Evolutionary conservation across 1,140 invertebrate species (phyloP).

Genomic region (Xylocopa sonorina): DNA sequence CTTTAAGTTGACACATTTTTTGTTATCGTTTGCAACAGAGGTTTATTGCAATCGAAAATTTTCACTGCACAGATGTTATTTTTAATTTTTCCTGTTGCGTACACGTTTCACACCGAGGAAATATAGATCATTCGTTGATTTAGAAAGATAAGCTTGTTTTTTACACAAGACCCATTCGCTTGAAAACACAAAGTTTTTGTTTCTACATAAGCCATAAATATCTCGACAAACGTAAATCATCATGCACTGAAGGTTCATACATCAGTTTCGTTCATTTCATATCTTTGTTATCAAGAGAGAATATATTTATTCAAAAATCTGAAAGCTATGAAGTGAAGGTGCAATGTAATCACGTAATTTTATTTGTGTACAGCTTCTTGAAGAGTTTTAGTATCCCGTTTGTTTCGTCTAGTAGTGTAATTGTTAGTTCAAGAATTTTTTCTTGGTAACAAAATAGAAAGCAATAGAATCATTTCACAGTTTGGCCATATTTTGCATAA

Average conservation of each 20-base stretch:
- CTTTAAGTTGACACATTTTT: conserved; percentile 7
- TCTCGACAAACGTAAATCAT: conserved; percentile 8
- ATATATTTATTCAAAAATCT: background rate
- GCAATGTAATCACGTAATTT: background rate
- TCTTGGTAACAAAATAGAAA: conserved; percentile 41
- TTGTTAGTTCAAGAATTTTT: background rate
- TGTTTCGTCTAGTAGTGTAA: background rate
- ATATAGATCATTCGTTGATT: conserved; percentile 20
- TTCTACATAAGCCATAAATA: background rate
- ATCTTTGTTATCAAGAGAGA: conserved; percentile 41
- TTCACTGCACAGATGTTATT: conserved; percentile 15
- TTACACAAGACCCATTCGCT: background rate
- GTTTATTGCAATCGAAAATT: background rate
- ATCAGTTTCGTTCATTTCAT: conserved; percentile 27
- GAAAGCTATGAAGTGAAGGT: background rate
- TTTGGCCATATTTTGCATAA: conserved; percentile 58
- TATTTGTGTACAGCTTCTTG: too few relatives aligned
- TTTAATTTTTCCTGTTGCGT: conserved; percentile 11
- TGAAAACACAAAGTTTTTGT: background rate
- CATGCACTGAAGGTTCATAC: background rate
- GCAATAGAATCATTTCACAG: conserved; percentile 44
- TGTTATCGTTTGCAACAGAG: conserved; percentile 15
- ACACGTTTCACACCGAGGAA: conserved; percentile 1
- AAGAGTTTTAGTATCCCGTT: background rate
- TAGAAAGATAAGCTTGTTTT: background rate